A percentile compares a stretch with the other conserved stretches of the same genome.
Evolutionary conservation across 2,797 vertebrate species (phyloP).

Genomic region (Alectoris magna): DNA sequence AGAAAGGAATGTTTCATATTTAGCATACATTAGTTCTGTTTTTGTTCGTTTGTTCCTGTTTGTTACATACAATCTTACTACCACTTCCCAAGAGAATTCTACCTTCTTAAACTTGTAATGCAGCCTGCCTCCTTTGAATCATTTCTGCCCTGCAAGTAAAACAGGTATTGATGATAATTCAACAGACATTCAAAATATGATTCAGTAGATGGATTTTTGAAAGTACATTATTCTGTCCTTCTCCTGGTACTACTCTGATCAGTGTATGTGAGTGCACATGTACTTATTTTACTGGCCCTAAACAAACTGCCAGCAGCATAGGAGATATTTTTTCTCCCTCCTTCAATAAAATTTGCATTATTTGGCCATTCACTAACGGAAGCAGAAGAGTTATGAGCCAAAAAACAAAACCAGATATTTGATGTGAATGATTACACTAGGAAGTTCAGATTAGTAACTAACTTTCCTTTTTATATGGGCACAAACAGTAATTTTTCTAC

Average conservation of each 20-base stretch:
- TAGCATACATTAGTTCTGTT: not conserved
- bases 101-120: not conserved
- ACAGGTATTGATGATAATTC: not conserved
- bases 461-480: not conserved
- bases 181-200: not conserved
- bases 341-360: not conserved
- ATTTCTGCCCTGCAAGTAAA: not conserved
- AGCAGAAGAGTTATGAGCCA: not conserved
- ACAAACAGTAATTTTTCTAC: not conserved
- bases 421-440: not conserved
- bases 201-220: not conserved
- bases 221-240: not conserved
- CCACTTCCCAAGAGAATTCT: not conserved
- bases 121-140: not conserved
- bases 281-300: not conserved
- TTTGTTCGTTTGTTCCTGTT: not conserved
- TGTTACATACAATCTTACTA: not conserved
- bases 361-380: not conserved
- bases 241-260: not conserved
- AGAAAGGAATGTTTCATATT: not conserved
- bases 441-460: not conserved
- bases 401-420: constrained; percentile 17
- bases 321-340: not conserved
- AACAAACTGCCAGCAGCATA: not conserved
- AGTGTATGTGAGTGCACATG: not conserved